Conservation (phyloP, 2,888 invertebrate genomes). For the Lamellibrachia columna region DNA sequence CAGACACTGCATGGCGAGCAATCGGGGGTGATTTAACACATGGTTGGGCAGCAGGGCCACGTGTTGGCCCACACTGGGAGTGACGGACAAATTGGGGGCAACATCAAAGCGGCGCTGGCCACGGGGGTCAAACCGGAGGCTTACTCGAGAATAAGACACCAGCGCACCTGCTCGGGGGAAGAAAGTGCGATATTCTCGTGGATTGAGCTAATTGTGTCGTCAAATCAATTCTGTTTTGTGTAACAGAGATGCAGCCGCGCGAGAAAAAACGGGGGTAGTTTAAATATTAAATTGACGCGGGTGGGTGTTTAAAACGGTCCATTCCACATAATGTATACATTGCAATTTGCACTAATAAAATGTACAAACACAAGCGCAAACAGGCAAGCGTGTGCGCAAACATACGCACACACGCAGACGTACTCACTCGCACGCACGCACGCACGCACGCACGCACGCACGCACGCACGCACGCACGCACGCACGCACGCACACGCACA, state of each 20-base stretch:
- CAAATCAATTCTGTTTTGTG: slow-evolving; percentile 3
- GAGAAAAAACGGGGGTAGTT: background rate
- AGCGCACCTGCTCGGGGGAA: background rate
- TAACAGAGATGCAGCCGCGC: background rate
- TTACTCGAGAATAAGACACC: slow-evolving; percentile 12
- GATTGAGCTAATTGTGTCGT: background rate
- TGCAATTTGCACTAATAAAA: no score
- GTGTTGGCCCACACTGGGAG: slow-evolving; percentile 9
- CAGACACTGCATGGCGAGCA: background rate
- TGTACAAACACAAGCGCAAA: background rate
- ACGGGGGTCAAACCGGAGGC: background rate
- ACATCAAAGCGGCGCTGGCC: background rate
- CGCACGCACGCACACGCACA: no score
- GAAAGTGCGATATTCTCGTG: background rate
- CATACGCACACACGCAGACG: background rate
- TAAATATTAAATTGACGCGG: background rate
- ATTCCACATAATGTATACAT: background rate
- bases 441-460: background rate
- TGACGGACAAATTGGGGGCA: background rate
- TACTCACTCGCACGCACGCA: background rate
- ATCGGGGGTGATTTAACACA: background rate
- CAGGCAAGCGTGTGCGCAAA: background rate
- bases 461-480: background rate
- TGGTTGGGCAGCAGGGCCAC: background rate
- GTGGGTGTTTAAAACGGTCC: background rate